These are phyloP conservation scores for Pogonomyrmex californicus DNA, from an alignment of 1,140 invertebrate genomes.

Conservation along the genomic window DNA sequence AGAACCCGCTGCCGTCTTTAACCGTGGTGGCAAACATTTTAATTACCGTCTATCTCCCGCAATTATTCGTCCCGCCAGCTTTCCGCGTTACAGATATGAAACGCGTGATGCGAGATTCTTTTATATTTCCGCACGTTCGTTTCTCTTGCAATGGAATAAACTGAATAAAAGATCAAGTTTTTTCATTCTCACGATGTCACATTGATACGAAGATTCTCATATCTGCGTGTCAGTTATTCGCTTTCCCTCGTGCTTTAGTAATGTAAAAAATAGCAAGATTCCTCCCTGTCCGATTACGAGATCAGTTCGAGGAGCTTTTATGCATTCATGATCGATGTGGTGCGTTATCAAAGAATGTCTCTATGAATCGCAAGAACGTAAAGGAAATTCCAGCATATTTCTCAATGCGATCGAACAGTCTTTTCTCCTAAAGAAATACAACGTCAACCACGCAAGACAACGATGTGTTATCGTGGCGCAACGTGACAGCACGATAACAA, in stretches of 20 bases:
- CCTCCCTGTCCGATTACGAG: conserved; percentile 36
- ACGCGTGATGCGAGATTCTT: conserved; percentile 25
- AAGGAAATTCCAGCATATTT: conserved; percentile 30
- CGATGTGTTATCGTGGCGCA: neutral
- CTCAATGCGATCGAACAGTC: neutral
- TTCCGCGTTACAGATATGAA: neutral
- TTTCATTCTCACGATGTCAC: conserved; percentile 34
- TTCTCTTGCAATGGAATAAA: conserved; percentile 47
- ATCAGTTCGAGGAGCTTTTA: conserved; percentile 39
- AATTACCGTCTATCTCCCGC: conserved; percentile 57
- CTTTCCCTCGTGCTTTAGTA: conserved; percentile 22
- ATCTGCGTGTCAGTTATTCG: conserved; percentile 40
- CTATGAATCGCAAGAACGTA: conserved; percentile 39
- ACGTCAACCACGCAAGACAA: neutral
- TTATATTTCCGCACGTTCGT: conserved; percentile 35
- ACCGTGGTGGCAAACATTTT: conserved; percentile 52
- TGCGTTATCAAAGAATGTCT: conserved; percentile 47
- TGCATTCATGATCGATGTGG: conserved; percentile 55
- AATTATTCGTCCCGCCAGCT: conserved; percentile 27
- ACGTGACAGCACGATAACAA: neutral
- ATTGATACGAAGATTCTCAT: conserved; percentile 37
- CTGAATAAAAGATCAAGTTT: conserved; percentile 61
- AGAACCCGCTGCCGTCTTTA: conserved; percentile 10
- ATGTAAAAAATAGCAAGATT: conserved; percentile 57
- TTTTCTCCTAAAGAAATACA: neutral